Percentiles rank a stretch among this genome's conserved stretches.
phyloP scores from a whole-genome alignment of 1,140 invertebrate genomes.

The Schlechtendalia chinensis region DNA sequence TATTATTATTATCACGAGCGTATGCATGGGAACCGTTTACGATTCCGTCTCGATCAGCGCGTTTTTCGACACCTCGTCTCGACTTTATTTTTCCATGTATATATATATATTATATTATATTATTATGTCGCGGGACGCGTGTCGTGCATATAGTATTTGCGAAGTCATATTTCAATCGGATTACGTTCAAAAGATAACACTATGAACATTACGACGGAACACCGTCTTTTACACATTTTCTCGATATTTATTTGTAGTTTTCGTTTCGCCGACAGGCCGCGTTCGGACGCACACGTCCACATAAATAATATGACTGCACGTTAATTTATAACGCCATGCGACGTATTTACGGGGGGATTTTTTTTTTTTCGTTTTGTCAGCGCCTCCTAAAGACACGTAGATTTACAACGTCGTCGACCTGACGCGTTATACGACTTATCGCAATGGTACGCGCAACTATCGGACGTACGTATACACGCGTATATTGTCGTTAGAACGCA shows the following conservation, averaged over 20 bases:
- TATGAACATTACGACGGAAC: neutral
- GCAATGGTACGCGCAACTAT: neutral
- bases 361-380: neutral
- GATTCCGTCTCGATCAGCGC: constrained; percentile 27
- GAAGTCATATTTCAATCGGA: neutral
- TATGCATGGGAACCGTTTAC: constrained; percentile 43
- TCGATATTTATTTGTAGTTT: neutral
- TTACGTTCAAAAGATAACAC: neutral
- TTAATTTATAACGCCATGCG: neutral
- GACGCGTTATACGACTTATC: neutral
- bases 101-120: too few species aligned
- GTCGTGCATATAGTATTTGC: neutral
- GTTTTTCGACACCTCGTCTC: constrained; percentile 30
- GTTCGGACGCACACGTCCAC: neutral
- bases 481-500: too few species aligned
- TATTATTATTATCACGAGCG: neutral
- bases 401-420: constrained; percentile 21
- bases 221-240: constrained; percentile 11
- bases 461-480: neutral
- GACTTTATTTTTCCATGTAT: neutral
- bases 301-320: too few species aligned
- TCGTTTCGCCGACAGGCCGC: neutral
- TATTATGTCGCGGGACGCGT: neutral
- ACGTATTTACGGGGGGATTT: neutral
- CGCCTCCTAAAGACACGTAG: constrained; percentile 3